Percentiles rank a stretch among this genome's conserved stretches.
These are phyloP conservation scores for Halisarca cf. caerulea DNA, from an alignment of 37 sponge, comb jelly and placozoan genomes.

Conservation along the genomic window DNA sequence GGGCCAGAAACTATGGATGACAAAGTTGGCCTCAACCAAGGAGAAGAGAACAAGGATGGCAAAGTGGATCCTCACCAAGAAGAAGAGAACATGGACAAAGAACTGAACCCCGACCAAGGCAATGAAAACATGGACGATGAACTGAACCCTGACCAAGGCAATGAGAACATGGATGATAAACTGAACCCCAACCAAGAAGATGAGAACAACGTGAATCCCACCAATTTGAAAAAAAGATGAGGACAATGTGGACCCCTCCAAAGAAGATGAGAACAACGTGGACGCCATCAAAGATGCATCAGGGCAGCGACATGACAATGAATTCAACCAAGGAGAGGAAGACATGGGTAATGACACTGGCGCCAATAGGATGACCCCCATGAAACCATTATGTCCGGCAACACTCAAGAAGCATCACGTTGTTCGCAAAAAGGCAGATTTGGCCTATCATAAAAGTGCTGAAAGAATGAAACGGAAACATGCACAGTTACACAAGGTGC, in stretches of 20 bases:
- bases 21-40: constrained; percentile 16
- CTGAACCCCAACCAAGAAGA: constrained; percentile 9
- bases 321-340: background rate
- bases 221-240: background rate
- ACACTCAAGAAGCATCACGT: background rate
- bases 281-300: too few relatives aligned
- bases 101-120: background rate
- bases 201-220: background rate
- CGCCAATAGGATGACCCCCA: background rate
- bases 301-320: background rate
- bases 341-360: background rate
- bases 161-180: background rate
- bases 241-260: background rate
- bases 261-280: background rate
- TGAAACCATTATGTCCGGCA: background rate
- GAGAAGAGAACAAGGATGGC: constrained; percentile 2
- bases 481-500: constrained; percentile 11
- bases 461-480: constrained; percentile 21
- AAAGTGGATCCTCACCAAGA: background rate
- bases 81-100: background rate
- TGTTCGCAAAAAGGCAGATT: background rate
- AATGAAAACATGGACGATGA: background rate
- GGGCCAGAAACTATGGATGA: background rate
- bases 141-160: background rate
- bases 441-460: background rate